Evolutionary conservation across 2,888 invertebrate genomes (phyloP), one percentile per base, ranked within the genome.

Genomic region (Hemithea aestivaria): DNA sequence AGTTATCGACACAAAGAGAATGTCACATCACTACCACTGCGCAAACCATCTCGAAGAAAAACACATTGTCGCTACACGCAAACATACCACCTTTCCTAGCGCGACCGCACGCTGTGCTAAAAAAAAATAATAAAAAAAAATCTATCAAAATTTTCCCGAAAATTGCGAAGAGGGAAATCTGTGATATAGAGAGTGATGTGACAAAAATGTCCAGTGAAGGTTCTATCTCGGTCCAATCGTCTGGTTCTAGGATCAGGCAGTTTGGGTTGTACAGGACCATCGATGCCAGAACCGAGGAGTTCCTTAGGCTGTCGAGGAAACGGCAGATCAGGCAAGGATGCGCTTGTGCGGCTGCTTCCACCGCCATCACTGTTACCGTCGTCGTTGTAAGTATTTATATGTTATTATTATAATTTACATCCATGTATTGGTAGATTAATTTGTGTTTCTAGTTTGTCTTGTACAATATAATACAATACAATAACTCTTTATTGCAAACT

Each of bases 181-280:
- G n/a, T n/a, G n/a, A n/a, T n/a, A n/a, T n/a, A n/a, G n/a, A n/a
- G n/a, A 75, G 82, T 76, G 73, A 77, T 81, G 81, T 74, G 57
- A 50, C 40, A 7, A 23, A 16, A 16, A 83, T 85, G 78, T 78
- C 83, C 6, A 77, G 77, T 70, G 79, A 74, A 22, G 70, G 66
- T 27, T 81, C 82, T 8, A 62, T 64, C 48, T 59, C 16, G 16
- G 16, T 16, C 16, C 16, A 2, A 16, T 16, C 66, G 28, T 64
- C 67, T 10, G 65, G 72, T 27, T 79, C 82, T 10, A 54, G 66
- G 29, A 60, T 83, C 27, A 62, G 72, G 24, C 82, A 82, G 53
- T 82, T 87, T 25, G 87, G 85, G 1, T 48, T 87, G 44, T 85
- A 87, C 59, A 63, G 81, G 45, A 76, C 70, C 22, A 82, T 85